Percentiles rank a stretch among this genome's conserved stretches.
These are phyloP conservation scores for Montipora sp. DNA, from an alignment of 64 coral and sea anemone genomes.

Conservation along the genomic window DNA sequence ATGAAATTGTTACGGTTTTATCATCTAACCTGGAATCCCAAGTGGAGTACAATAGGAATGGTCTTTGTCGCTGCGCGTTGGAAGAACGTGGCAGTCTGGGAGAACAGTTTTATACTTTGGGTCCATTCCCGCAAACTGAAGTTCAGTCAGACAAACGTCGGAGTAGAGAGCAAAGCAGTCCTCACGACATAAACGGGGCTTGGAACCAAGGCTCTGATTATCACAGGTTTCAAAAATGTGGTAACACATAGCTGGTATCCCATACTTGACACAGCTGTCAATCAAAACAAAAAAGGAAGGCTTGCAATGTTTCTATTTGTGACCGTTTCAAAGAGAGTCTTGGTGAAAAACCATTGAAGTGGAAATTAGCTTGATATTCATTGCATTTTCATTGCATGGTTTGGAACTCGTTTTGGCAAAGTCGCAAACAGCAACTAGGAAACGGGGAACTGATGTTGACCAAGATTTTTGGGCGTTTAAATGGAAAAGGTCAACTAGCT, in stretches of 20 bases:
- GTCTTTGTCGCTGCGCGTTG: constrained; percentile 35
- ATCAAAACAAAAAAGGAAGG: not conserved
- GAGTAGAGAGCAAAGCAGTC: constrained; percentile 75
- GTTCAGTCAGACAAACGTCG: constrained; percentile 72
- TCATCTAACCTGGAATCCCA: constrained; percentile 66
- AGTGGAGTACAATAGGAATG: constrained; percentile 67
- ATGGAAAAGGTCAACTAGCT: no score
- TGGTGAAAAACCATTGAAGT: no score
- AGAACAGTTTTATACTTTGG: not conserved
- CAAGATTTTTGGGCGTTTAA: no score
- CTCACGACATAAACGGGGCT: constrained; percentile 74
- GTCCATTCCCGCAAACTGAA: constrained; percentile 44
- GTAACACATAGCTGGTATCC: constrained; percentile 87
- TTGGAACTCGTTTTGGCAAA: no score
- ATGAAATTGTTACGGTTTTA: no score
- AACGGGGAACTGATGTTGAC: no score
- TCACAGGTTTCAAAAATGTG: constrained; percentile 85
- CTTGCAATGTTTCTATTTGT: no score
- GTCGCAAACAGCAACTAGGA: no score
- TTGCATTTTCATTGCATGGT: no score
- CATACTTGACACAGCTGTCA: constrained; percentile 70
- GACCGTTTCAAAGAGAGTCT: no score
- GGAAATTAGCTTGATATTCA: no score
- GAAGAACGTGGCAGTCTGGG: constrained; percentile 70
- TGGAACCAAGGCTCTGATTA: constrained; percentile 14